phyloP scores from a whole-genome alignment of 1,140 invertebrate genomes.

The Chlorops oryzae region DNA sequence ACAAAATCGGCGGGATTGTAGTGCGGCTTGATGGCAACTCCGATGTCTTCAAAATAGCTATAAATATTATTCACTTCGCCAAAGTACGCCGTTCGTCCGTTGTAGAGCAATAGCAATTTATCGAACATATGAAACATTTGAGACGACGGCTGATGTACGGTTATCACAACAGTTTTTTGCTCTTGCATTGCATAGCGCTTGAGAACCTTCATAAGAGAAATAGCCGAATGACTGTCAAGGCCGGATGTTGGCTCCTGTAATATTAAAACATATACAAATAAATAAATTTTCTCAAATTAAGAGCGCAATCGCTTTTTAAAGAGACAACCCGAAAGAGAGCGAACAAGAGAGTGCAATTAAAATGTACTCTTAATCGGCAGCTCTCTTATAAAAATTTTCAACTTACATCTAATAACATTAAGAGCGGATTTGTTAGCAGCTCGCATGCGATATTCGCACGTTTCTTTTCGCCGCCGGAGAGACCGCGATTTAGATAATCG shows the following conservation, averaged over 20 bases:
- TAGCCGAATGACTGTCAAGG: slow-evolving; percentile 76
- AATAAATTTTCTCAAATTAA: not conserved
- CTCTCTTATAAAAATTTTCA: not conserved
- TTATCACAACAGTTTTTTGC: slow-evolving; percentile 74
- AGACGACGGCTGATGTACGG: slow-evolving; percentile 81
- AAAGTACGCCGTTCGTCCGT: slow-evolving; percentile 75
- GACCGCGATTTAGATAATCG: slow-evolving; percentile 67
- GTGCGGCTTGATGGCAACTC: slow-evolving; percentile 67
- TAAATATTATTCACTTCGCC: slow-evolving; percentile 70
- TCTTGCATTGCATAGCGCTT: slow-evolving; percentile 71
- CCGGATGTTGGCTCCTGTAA: slow-evolving; percentile 79
- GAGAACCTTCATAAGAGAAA: slow-evolving; percentile 65
- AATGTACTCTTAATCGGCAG: too few relatives aligned
- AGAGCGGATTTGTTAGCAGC: slow-evolving; percentile 73
- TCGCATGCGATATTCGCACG: slow-evolving; percentile 82
- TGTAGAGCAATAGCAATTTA: slow-evolving; percentile 68
- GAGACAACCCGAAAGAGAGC: not conserved
- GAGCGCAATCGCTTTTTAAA: not conserved
- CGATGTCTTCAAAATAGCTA: slow-evolving; percentile 68
- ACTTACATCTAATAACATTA: slow-evolving; percentile 82
- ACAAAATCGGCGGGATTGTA: slow-evolving; percentile 87
- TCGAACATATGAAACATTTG: slow-evolving; percentile 86
- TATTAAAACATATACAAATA: slow-evolving; percentile 8
- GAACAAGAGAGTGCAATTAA: not conserved
- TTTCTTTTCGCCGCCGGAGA: slow-evolving; percentile 84